Conservation (phyloP, 1,140 invertebrate genomes). For the Wasmannia auropunctata region DNA sequence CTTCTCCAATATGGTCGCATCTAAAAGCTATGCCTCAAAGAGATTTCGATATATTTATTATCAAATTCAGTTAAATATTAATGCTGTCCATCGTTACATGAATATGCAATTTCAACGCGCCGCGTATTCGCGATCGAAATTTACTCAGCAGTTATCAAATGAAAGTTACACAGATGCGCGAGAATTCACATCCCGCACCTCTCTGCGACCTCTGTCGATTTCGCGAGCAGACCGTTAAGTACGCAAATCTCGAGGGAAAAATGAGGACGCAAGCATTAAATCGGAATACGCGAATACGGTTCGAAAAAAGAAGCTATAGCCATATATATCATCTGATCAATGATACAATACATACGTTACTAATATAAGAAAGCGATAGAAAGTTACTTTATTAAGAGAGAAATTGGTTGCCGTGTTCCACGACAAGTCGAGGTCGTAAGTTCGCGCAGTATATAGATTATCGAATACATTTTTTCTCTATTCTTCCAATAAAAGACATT, state of each 20-base stretch:
- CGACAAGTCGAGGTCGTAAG: not conserved
- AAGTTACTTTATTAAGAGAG: conserved; percentile 4
- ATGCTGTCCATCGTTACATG: not conserved
- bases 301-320: not conserved
- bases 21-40: not conserved
- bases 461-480: not conserved
- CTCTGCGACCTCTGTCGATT: conserved; percentile 34
- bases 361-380: not conserved
- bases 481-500: not conserved
- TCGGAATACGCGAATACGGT: not conserved
- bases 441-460: not conserved
- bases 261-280: not conserved
- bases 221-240: not conserved
- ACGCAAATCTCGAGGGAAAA: conserved; percentile 10
- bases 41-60: not conserved
- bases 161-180: conserved; percentile 51
- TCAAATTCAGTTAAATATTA: conserved; percentile 16
- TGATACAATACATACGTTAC: not conserved
- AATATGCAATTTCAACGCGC: conserved; percentile 23
- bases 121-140: not conserved
- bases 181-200: conserved; percentile 35
- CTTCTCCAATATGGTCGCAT: not conserved
- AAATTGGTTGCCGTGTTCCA: conserved; percentile 11
- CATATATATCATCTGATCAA: not conserved
- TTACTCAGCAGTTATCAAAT: conserved; percentile 30